Evolutionary conservation across 1,140 invertebrate species (phyloP), one percentile per base, ranked within the genome.

Genomic region (Xylocopa sonorina): DNA sequence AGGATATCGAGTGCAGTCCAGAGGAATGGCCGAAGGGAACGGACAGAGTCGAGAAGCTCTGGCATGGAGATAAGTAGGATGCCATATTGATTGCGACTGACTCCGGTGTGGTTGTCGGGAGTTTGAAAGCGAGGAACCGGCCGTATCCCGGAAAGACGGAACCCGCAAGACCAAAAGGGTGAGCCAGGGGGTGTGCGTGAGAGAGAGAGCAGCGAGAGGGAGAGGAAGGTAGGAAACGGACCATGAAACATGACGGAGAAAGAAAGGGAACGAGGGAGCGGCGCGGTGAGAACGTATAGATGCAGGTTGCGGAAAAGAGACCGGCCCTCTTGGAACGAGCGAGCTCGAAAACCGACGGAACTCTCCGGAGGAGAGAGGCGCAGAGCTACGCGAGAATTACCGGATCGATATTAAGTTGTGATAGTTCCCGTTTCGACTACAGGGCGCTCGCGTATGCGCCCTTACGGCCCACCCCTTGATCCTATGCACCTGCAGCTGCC

Each of bases 371-470:
- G 57, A 57, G 60, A 67, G 77, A 83, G 84, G 74, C 75, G 58
- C 58, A 58, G 62, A 72, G 62, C 48, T 57, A 80, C 82, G 88
- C 85, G 88, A 90, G 87, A 92, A 92, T 91, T 91, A 91, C 89
- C 66, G 78, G 91, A 91, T 92, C 91, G 91, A 92, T 92, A 92
- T 92, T 90, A 92, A 91, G 88, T 91, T 88, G 91, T 88, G 87
- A 91, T 90, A 91, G 90, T 91, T 90, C 85, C 88, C 90, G 88
- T 90, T 90, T 87, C 86, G 81, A 88, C 89, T 89, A 88, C 86
- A 87, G 84, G 87, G 90, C 91, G 90, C 90, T 90, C 88, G 89
- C 81, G 89, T 88, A 88, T 87, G 83, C 83, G 78, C 84, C 84
- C 78, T 84, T 81, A 78, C 60, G 48, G 46, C 46, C 57, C 73